Conservation (phyloP, 2,888 invertebrate genomes). For the Tethea ocularis region DNA sequence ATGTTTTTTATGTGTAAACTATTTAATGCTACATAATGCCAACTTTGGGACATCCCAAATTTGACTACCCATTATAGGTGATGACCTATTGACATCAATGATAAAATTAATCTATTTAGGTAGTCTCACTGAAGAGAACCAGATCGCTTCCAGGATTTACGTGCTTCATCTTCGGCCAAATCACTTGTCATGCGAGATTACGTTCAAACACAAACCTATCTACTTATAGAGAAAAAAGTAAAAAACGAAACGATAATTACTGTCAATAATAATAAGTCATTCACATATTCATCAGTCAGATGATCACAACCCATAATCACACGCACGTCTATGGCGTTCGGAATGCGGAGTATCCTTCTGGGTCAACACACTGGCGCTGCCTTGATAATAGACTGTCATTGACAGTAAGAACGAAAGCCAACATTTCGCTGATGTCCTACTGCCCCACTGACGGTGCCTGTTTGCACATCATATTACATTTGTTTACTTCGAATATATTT, state of each 20-base stretch:
- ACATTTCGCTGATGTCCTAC: slow-evolving; percentile 67
- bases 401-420: slow-evolving; percentile 63
- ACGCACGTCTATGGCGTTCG: slow-evolving; percentile 36
- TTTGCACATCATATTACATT: slow-evolving; percentile 53
- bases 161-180: too few relatives aligned
- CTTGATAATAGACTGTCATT: slow-evolving; percentile 59
- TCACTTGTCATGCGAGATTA: too few relatives aligned
- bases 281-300: background rate
- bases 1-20: too few relatives aligned
- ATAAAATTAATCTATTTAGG: too few relatives aligned
- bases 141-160: too few relatives aligned
- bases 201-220: too few relatives aligned
- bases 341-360: slow-evolving; percentile 69
- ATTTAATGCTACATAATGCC: too few relatives aligned
- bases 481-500: slow-evolving; percentile 47
- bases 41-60: too few relatives aligned
- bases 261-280: background rate
- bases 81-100: too few relatives aligned
- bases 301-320: background rate
- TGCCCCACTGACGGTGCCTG: slow-evolving; percentile 52
- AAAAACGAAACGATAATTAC: background rate
- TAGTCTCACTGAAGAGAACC: too few relatives aligned
- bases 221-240: too few relatives aligned
- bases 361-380: slow-evolving; percentile 44
- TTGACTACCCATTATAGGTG: too few relatives aligned